These are phyloP conservation scores for Neopipo cinnamomea DNA, from an alignment of 2,113 vertebrate genomes.

Conservation along the genomic window DNA sequence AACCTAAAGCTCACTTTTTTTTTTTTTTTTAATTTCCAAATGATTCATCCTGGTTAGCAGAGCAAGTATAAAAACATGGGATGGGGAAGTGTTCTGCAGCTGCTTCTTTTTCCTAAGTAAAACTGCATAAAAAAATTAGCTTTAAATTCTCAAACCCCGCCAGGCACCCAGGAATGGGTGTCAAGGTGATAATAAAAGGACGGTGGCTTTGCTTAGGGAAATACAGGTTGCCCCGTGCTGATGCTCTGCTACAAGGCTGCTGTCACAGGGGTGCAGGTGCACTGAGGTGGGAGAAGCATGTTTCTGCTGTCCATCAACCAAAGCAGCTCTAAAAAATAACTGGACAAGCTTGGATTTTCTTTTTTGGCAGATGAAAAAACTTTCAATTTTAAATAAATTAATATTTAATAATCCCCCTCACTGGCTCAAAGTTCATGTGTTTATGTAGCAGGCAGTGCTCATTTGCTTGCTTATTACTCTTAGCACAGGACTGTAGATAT, in stretches of 20 bases:
- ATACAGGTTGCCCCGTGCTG: not conserved
- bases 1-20: not conserved
- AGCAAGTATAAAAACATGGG: not conserved
- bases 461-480: not conserved
- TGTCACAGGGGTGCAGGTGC: not conserved
- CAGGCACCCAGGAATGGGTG: not conserved
- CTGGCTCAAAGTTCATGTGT: not conserved
- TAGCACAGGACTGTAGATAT: not conserved
- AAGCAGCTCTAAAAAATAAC: not conserved
- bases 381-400: not conserved
- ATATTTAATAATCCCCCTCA: not conserved
- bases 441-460: not conserved
- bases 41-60: not conserved
- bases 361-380: not conserved
- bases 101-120: not conserved
- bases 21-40: not conserved
- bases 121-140: not conserved
- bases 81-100: not conserved
- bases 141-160: not conserved
- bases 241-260: fast-evolving
- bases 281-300: not conserved
- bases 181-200: not conserved
- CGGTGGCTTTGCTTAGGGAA: not conserved
- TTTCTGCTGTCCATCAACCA: not conserved
- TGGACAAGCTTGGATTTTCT: not conserved